A percentile compares a stretch with the other conserved stretches of the same genome.
phyloP scores from a whole-genome alignment of 2,888 invertebrate genomes.

The Acleris cristana region DNA sequence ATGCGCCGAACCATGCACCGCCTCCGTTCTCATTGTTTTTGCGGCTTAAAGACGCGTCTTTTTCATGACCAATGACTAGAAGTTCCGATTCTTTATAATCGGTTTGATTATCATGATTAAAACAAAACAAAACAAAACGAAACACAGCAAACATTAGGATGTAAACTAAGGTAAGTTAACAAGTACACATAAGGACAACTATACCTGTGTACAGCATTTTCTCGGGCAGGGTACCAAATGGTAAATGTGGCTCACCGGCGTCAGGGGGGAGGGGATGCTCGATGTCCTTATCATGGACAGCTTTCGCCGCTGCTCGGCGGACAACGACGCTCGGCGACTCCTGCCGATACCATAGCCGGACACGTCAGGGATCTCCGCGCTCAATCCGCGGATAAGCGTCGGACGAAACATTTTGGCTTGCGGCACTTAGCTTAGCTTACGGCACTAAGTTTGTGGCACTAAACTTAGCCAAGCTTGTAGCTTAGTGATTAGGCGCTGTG shows the following conservation, averaged over 20 bases:
- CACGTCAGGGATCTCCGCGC: conserved; percentile 67
- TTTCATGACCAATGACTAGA: too few species aligned
- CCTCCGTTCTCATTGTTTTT: too few species aligned
- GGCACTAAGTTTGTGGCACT: conserved; percentile 5
- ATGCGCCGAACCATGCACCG: too few species aligned
- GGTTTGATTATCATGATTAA: too few species aligned
- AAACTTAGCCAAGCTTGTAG: neutral
- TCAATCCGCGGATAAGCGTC: conserved; percentile 65
- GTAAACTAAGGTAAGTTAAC: conserved; percentile 34
- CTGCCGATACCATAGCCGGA: conserved; percentile 71
- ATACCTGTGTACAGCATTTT: conserved; percentile 81
- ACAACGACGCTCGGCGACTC: conserved; percentile 77
- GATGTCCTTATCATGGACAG: conserved; percentile 70
- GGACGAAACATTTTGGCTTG: conserved; percentile 67
- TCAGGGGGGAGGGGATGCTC: conserved; percentile 71
- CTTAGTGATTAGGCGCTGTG: too few species aligned
- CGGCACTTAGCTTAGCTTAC: conserved; percentile 11
- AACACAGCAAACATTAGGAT: conserved; percentile 18
- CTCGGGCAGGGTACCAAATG: conserved; percentile 82
- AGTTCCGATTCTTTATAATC: too few species aligned
- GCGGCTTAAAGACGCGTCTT: neutral
- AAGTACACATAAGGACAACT: conserved; percentile 39
- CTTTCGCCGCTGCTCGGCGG: conserved; percentile 73
- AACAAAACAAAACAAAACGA: neutral
- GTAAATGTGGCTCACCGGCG: conserved; percentile 84